These are phyloP conservation scores for Slavum lentiscoides DNA, from an alignment of 2,888 invertebrate genomes.

Conservation along the genomic window DNA sequence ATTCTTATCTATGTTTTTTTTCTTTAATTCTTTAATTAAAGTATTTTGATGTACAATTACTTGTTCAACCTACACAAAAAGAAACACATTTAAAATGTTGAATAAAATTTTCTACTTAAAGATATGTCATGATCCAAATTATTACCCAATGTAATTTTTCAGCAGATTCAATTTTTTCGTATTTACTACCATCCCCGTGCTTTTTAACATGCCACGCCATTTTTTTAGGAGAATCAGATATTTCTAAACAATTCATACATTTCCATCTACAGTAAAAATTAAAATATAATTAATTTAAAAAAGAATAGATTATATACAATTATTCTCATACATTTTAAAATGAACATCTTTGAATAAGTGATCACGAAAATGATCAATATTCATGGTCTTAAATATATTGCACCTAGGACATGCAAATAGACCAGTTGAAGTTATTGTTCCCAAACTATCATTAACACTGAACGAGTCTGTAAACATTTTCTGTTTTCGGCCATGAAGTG, in stretches of 20 bases:
- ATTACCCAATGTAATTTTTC: slow-evolving; percentile 44
- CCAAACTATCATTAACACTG: slow-evolving; percentile 20
- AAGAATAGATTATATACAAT: neutral
- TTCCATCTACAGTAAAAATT: slow-evolving; percentile 19
- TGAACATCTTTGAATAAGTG: slow-evolving; percentile 51
- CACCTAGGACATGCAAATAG: slow-evolving; percentile 48
- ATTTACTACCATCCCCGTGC: slow-evolving; percentile 28
- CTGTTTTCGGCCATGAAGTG: slow-evolving; percentile 1
- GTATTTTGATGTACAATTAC: slow-evolving; percentile 19
- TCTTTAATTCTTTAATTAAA: neutral
- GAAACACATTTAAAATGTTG: neutral
- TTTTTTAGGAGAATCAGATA: slow-evolving; percentile 44
- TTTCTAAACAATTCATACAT: slow-evolving; percentile 38
- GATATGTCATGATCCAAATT: neutral
- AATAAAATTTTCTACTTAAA: neutral
- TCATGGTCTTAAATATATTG: slow-evolving; percentile 9
- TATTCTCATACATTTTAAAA: slow-evolving; percentile 40
- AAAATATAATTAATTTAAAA: neutral
- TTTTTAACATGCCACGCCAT: slow-evolving; percentile 51
- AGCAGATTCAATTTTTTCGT: slow-evolving; percentile 28
- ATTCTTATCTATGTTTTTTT: neutral
- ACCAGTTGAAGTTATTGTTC: slow-evolving; percentile 30
- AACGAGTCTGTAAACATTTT: neutral
- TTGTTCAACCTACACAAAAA: slow-evolving; percentile 11
- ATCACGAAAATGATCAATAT: slow-evolving; percentile 15